phyloP scores from a whole-genome alignment of 35 echinoderm and acorn worm genomes.

The Heliocidaris tuberculata region DNA sequence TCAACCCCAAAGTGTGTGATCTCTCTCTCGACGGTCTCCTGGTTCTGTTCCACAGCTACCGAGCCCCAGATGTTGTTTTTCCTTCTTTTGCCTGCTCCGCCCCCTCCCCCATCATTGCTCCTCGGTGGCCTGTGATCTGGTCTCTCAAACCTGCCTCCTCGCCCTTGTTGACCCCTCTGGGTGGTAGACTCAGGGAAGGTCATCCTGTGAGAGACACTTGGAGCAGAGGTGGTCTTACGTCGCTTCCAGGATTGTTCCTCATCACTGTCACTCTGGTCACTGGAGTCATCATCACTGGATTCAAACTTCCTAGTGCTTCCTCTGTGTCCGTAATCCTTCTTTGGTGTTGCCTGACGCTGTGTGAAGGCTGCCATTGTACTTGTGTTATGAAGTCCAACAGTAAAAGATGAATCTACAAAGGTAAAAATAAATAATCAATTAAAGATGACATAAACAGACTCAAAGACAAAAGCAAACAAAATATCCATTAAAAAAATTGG shows the following conservation, averaged over 20 bases:
- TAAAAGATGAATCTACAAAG: background rate
- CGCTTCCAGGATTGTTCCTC: slow-evolving; percentile 59
- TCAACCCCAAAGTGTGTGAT: slow-evolving; percentile 77
- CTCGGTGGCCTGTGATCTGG: background rate
- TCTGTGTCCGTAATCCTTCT: background rate
- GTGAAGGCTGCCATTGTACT: slow-evolving; percentile 48
- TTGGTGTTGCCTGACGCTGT: slow-evolving; percentile 22
- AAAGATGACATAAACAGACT: no score
- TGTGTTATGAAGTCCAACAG: background rate
- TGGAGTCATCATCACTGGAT: slow-evolving; percentile 37
- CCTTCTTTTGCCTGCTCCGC: slow-evolving; percentile 42
- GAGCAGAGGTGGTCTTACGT: slow-evolving; percentile 8
- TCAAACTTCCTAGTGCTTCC: slow-evolving; percentile 37
- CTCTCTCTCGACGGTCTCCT: slow-evolving; percentile 62
- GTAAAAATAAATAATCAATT: background rate
- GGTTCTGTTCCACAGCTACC: slow-evolving; percentile 68
- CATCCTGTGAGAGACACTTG: background rate
- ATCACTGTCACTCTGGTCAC: slow-evolving; percentile 61
- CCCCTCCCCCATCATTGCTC: background rate
- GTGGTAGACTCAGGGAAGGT: background rate
- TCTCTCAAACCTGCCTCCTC: background rate
- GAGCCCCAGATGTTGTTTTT: slow-evolving; percentile 91
- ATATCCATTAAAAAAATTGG: no score
- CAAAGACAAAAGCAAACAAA: no score
- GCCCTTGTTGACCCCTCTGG: background rate